Conservation (phyloP, 2,113 vertebrate species). For the Lipophrys pholis region DNA sequence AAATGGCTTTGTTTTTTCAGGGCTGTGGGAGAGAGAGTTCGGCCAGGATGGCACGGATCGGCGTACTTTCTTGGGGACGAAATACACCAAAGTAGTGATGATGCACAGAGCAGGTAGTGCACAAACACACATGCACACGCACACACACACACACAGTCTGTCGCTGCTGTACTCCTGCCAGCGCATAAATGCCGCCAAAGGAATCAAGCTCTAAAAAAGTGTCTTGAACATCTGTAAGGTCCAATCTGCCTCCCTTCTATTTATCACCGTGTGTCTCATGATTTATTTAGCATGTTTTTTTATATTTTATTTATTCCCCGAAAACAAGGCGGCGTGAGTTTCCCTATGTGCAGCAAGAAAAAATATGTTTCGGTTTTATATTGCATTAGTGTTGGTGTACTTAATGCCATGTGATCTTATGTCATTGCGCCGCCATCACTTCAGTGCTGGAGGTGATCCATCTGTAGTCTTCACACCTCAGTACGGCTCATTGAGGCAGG, state of each 20-base stretch:
- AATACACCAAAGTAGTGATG: conserved; percentile 79
- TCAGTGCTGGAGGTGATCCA: not conserved
- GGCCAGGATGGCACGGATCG: conserved; percentile 51
- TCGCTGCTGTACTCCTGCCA: conserved; percentile 22
- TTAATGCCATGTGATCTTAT: conserved; percentile 9
- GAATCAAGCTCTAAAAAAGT: conserved; percentile 39
- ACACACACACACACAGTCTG: not conserved
- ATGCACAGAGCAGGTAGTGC: conserved; percentile 77
- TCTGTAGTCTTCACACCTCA: not conserved
- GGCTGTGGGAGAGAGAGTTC: conserved; percentile 76
- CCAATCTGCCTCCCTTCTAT: conserved; percentile 46
- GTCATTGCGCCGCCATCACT: not conserved
- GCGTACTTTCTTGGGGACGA: conserved; percentile 72
- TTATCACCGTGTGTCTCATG: conserved; percentile 54
- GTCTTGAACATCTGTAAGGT: conserved; percentile 51
- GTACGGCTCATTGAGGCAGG: not conserved
- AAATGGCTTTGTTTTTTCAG: conserved; percentile 50
- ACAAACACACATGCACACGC: not conserved
- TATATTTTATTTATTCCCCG: conserved; percentile 62
- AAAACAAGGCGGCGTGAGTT: conserved; percentile 31
- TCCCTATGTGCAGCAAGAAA: conserved; percentile 18
- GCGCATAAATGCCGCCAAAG: conserved; percentile 37
- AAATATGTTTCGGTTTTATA: conserved; percentile 1
- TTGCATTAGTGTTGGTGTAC: conserved; percentile 8
- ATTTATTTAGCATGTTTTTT: conserved; percentile 65